Conservation (phyloP, 2,113 vertebrate species). For the Anolis sagrei region DNA sequence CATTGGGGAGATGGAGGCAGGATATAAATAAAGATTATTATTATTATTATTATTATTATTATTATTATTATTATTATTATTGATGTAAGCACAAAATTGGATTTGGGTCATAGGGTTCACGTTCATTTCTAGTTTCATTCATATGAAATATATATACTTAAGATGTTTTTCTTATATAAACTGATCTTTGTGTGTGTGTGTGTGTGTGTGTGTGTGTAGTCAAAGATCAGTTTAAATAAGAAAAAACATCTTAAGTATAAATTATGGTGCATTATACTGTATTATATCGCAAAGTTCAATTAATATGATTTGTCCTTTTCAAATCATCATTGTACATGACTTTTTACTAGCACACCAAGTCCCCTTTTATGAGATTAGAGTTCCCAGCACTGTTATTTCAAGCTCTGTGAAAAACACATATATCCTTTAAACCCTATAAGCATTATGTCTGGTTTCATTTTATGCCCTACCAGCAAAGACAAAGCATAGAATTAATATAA, state of each 20-base stretch:
- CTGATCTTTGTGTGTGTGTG: too few species aligned
- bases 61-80: too few species aligned
- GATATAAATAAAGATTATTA: too few species aligned
- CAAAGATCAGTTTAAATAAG: background rate
- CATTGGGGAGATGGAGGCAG: too few species aligned
- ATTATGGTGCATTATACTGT: background rate
- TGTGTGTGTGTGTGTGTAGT: too few species aligned
- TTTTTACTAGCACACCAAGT: background rate
- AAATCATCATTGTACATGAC: background rate
- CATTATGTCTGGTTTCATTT: background rate
- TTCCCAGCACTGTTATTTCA: conserved; percentile 19
- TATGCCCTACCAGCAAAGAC: conserved; percentile 4
- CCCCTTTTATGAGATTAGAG: background rate
- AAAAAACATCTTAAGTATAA: conserved; percentile 5
- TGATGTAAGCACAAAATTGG: background rate
- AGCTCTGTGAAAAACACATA: background rate
- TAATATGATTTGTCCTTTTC: background rate
- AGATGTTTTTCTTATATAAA: too few species aligned
- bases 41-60: too few species aligned
- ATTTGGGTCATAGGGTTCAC: background rate
- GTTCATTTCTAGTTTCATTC: background rate
- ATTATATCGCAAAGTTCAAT: background rate
- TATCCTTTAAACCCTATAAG: background rate
- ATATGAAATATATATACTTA: background rate
- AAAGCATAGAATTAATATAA: conserved; percentile 42